These are phyloP conservation scores for Furcula furcula DNA, from an alignment of 2,888 invertebrate species.

Conservation along the genomic window DNA sequence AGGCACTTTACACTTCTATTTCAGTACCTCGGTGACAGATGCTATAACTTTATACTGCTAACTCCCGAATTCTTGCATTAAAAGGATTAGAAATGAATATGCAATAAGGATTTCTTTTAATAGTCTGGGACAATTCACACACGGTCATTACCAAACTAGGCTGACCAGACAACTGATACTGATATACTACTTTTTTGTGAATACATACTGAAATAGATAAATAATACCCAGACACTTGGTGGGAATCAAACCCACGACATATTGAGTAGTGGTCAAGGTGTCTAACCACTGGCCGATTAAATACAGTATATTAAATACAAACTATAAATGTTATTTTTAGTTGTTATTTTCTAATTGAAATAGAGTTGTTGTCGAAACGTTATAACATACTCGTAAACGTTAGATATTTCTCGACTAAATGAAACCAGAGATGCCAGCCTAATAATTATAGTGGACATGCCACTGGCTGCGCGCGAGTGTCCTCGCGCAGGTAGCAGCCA, in stretches of 20 bases:
- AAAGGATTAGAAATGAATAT: conserved; percentile 16
- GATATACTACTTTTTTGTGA: too few species aligned
- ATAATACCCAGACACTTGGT: too few species aligned
- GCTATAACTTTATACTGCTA: conserved; percentile 15
- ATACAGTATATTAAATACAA: too few species aligned
- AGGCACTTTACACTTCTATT: conserved; percentile 28
- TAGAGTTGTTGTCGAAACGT: neutral
- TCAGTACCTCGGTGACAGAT: conserved; percentile 15
- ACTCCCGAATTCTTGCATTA: conserved; percentile 23
- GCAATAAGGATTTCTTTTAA: conserved; percentile 14
- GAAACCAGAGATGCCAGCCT: conserved; percentile 22
- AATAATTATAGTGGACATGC: conserved; percentile 40
- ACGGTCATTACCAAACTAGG: too few species aligned
- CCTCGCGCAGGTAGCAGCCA: conserved; percentile 41
- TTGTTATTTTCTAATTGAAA: too few species aligned
- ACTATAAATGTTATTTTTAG: too few species aligned
- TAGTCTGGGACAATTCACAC: too few species aligned
- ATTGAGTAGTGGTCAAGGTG: too few species aligned
- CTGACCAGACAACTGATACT: neutral
- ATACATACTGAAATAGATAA: too few species aligned
- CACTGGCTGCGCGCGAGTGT: conserved; percentile 27
- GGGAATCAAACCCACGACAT: too few species aligned
- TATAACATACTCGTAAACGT: neutral
- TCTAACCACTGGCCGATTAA: too few species aligned
- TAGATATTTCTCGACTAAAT: conserved; percentile 22